Percentiles rank a stretch among this genome's conserved stretches.
Evolutionary conservation across 30 jellyfish, hydroid and myxozoan species (phyloP).

Genomic region (Haliclystus octoradiatus): DNA sequence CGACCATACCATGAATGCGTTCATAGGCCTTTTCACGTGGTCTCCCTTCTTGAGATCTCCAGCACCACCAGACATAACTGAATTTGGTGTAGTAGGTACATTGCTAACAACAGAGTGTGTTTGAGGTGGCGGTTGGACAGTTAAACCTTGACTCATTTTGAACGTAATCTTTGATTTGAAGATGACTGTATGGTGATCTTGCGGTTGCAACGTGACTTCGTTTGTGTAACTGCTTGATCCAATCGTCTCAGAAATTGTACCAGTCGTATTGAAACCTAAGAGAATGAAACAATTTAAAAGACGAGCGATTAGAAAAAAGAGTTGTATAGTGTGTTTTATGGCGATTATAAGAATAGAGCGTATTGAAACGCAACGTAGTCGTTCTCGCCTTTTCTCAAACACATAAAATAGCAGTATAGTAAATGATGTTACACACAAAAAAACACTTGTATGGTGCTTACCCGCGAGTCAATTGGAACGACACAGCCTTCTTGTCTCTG

Average conservation of each 20-base stretch:
- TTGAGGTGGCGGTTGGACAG: conserved; percentile 2
- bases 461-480: conserved; percentile 39
- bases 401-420: background rate
- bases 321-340: conserved; percentile 7
- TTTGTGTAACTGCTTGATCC: too few species aligned
- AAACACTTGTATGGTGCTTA: conserved; percentile 22
- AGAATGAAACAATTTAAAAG: conserved; percentile 21
- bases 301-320: conserved; percentile 4
- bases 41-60: conserved; percentile 46
- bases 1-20: conserved; percentile 99
- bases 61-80: conserved; percentile 6
- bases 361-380: background rate
- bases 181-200: too few species aligned
- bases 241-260: too few species aligned
- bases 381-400: background rate
- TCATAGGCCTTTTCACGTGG: conserved; percentile 99
- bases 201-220: too few species aligned
- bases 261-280: background rate
- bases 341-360: conserved; percentile 1
- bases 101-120: conserved; percentile 3
- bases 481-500: conserved; percentile 27
- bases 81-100: background rate
- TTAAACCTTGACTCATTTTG: background rate
- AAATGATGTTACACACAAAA: conserved; percentile 15
- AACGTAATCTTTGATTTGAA: background rate